Evolutionary conservation across 2,888 invertebrate species (phyloP).

Genomic region (Idaea aversata): DNA sequence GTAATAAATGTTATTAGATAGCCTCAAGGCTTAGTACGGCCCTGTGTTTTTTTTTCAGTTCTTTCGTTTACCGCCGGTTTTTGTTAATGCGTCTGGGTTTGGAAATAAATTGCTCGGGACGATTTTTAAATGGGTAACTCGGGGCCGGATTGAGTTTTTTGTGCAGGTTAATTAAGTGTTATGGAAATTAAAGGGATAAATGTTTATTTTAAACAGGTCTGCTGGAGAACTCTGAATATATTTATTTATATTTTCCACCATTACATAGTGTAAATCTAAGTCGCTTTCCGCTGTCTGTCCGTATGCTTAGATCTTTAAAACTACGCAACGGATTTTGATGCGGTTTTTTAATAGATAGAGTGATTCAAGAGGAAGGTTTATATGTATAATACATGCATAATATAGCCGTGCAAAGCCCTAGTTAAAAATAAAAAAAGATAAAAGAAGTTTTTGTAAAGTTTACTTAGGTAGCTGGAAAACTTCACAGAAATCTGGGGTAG

Average conservation of each 20-base stretch:
- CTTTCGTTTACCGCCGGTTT: constrained; percentile 61
- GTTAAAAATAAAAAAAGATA: no score
- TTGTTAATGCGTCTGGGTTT: constrained; percentile 78
- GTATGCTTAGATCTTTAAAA: no score
- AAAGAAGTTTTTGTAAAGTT: no score
- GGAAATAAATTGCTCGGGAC: constrained; percentile 69
- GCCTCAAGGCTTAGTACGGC: constrained; percentile 76
- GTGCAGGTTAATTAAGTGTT: constrained; percentile 37
- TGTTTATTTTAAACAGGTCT: constrained; percentile 3
- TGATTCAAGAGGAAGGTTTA: no score
- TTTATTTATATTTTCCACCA: constrained; percentile 4
- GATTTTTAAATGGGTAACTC: constrained; percentile 43
- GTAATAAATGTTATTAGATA: constrained; percentile 81
- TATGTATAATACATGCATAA: no score
- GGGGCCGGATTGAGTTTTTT: constrained; percentile 31
- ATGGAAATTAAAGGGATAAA: constrained; percentile 21
- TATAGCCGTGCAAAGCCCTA: no score
- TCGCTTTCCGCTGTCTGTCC: no score
- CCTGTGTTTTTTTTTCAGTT: constrained; percentile 69
- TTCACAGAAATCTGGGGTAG: no score
- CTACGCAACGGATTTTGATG: no score
- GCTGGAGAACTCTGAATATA: constrained; percentile 22
- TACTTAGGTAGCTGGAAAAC: no score
- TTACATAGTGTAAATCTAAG: no score
- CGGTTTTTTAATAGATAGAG: no score